Conservation (phyloP, 2,888 invertebrate genomes). For the Mantis religiosa region DNA sequence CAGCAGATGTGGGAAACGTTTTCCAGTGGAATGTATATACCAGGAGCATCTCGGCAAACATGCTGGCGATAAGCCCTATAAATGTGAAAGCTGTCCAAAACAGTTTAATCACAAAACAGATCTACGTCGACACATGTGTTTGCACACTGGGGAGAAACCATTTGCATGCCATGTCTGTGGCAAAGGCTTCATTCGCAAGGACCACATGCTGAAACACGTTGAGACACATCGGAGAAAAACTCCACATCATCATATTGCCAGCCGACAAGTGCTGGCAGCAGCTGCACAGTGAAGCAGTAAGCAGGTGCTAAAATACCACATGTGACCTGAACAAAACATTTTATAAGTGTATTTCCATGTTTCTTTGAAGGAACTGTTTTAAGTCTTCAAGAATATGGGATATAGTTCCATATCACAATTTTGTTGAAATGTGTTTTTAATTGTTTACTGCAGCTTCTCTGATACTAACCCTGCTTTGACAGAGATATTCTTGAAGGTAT, state of each 20-base stretch:
- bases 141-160: slow-evolving; percentile 82
- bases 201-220: slow-evolving; percentile 85
- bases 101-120: slow-evolving; percentile 90
- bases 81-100: slow-evolving; percentile 80
- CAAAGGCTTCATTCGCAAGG: slow-evolving; percentile 85
- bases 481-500: not conserved
- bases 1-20: slow-evolving; percentile 79
- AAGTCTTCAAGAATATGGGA: not conserved
- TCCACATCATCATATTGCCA: not conserved
- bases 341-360: not conserved
- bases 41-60: slow-evolving; percentile 74
- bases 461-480: not conserved
- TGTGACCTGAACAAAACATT: not conserved
- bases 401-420: not conserved
- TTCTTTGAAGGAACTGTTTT: not conserved
- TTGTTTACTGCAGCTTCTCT: not conserved
- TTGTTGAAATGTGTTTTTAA: not conserved
- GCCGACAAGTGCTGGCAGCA: not conserved
- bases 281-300: not conserved
- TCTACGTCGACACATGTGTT: slow-evolving; percentile 77
- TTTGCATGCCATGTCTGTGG: slow-evolving; percentile 76
- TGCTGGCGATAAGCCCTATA: slow-evolving; percentile 78
- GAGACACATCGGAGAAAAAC: slow-evolving; percentile 70
- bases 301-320: not conserved
- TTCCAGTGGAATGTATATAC: slow-evolving; percentile 65